phyloP scores from a whole-genome alignment of 2,888 invertebrate genomes.

The Hirtodrosophila alboralis region DNA sequence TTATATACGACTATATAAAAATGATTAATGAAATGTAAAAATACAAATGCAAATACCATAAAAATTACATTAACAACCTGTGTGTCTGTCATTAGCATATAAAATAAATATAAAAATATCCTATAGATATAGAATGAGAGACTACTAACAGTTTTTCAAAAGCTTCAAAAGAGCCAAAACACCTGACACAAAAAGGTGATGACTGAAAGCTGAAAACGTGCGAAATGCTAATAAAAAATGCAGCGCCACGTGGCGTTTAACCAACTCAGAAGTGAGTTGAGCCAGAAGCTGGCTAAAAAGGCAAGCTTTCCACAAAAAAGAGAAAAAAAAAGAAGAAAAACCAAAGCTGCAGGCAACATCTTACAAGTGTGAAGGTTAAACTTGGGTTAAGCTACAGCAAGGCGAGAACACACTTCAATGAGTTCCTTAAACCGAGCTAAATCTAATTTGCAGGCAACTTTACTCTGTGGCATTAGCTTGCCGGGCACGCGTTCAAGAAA shows the following conservation, averaged over 20 bases:
- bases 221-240: conserved; percentile 70
- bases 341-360: conserved; percentile 28
- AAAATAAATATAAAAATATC: conserved; percentile 5
- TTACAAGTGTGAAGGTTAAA: conserved; percentile 38
- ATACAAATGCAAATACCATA: too few relatives aligned
- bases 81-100: too few relatives aligned
- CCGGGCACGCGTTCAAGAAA: conserved; percentile 70
- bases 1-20: too few relatives aligned
- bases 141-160: conserved; percentile 20
- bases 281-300: not conserved
- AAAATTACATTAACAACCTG: too few relatives aligned
- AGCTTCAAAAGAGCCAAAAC: conserved; percentile 19
- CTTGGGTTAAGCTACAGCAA: conserved; percentile 49
- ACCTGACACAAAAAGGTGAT: conserved; percentile 23
- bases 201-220: conserved; percentile 53
- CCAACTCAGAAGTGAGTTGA: not conserved
- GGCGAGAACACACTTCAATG: conserved; percentile 68
- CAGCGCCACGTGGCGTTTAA: conserved; percentile 45
- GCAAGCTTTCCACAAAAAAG: not conserved
- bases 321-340: too few relatives aligned
- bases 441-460: conserved; percentile 66
- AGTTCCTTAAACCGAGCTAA: conserved; percentile 39
- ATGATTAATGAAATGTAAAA: too few relatives aligned
- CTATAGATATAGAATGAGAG: not conserved
- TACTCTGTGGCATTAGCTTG: conserved; percentile 64